A percentile compares a stretch with the other conserved stretches of the same genome.
Evolutionary conservation across 2,113 vertebrate species (phyloP).

Genomic region (Hippolais icterina): DNA sequence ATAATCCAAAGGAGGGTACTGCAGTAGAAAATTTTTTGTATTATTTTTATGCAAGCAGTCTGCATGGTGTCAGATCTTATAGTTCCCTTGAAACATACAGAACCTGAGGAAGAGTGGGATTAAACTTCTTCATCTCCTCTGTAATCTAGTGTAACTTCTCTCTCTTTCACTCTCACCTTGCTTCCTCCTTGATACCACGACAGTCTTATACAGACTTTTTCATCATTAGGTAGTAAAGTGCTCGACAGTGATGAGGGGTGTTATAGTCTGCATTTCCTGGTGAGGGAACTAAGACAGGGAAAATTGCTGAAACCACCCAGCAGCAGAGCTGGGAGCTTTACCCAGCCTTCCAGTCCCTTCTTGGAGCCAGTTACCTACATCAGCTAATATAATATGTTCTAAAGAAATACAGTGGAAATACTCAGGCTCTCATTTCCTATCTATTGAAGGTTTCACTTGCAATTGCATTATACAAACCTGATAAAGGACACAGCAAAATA

Average conservation of each 20-base stretch:
- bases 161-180: background rate
- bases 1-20: background rate
- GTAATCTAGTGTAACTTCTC: background rate
- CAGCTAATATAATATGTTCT: background rate
- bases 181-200: background rate
- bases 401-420: background rate
- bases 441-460: background rate
- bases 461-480: background rate
- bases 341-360: background rate
- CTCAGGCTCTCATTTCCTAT: background rate
- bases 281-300: background rate
- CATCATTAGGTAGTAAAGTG: background rate
- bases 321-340: background rate
- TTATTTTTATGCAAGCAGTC: background rate
- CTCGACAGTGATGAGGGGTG: background rate
- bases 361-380: background rate
- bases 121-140: background rate
- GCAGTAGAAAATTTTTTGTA: background rate
- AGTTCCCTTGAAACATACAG: background rate
- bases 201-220: background rate
- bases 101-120: background rate
- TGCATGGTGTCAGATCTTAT: background rate
- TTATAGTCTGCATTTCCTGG: background rate
- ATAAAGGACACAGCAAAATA: background rate
- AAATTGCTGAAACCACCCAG: background rate